These are phyloP conservation scores for Pseudanteris insignis DNA, from an alignment of 2,888 invertebrate species.

Conservation along the genomic window DNA sequence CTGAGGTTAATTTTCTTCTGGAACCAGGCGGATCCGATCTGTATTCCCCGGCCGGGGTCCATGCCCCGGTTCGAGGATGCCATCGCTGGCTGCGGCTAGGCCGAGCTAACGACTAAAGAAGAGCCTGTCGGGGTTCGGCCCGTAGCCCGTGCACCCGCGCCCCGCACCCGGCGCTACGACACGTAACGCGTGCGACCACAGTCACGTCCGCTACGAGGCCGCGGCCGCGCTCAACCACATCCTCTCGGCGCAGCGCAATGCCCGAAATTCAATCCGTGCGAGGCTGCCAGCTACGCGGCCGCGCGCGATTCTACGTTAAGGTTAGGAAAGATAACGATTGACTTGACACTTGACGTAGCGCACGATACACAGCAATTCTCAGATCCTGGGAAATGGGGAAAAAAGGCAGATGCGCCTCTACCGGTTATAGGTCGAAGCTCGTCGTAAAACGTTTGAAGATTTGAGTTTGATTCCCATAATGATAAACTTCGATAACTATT, in stretches of 20 bases:
- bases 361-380: too few relatives aligned
- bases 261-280: constrained; percentile 13
- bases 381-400: too few relatives aligned
- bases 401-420: too few relatives aligned
- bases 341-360: constrained; percentile 48
- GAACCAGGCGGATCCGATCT: constrained; percentile 97
- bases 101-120: constrained; percentile 10
- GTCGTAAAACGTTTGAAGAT: too few relatives aligned
- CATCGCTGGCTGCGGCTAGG: constrained; percentile 69
- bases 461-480: too few relatives aligned
- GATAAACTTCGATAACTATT: too few relatives aligned
- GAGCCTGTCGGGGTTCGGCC: constrained; percentile 5
- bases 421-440: too few relatives aligned
- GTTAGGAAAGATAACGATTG: constrained; percentile 65
- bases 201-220: constrained; percentile 34
- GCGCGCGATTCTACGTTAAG: constrained; percentile 48
- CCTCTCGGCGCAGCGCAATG: too few relatives aligned
- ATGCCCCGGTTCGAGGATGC: constrained; percentile 76
- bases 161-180: constrained; percentile 10
- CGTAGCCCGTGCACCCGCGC: constrained; percentile 11
- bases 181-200: too few relatives aligned
- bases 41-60: constrained; percentile 72
- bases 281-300: constrained; percentile 35
- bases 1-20: constrained; percentile 96
- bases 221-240: constrained; percentile 23